A percentile compares a stretch with the other conserved stretches of the same genome.
Evolutionary conservation across 2,888 invertebrate genomes (phyloP).

Genomic region (Zaprionus bogoriensis): DNA sequence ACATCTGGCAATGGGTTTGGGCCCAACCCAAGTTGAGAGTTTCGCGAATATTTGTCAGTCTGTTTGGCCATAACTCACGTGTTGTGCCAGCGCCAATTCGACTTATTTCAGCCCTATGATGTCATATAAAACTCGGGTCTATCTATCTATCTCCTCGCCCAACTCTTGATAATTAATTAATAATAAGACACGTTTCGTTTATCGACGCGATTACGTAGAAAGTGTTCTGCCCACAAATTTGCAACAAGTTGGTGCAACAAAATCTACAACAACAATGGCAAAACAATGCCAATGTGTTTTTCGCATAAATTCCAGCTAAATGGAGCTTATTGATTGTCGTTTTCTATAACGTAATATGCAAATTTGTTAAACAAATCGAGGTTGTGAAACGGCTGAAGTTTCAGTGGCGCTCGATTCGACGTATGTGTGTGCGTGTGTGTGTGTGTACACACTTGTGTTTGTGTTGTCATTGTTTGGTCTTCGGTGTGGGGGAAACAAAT

Average conservation of each 20-base stretch:
- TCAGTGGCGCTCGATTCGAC: conserved; percentile 3
- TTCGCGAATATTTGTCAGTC: conserved; percentile 33
- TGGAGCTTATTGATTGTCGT: conserved; percentile 43
- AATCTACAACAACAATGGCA: neutral
- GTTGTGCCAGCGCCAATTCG: conserved; percentile 47
- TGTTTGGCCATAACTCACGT: conserved; percentile 68
- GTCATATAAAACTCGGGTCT: conserved; percentile 47
- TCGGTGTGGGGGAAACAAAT: neutral
- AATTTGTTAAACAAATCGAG: conserved; percentile 67
- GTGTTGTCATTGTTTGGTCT: conserved; percentile 1
- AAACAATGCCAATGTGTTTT: conserved; percentile 33
- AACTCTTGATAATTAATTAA: conserved; percentile 5
- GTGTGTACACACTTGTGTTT: neutral
- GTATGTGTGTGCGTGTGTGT: neutral
- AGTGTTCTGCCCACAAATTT: conserved; percentile 6
- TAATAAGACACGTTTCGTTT: conserved; percentile 38
- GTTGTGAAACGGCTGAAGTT: conserved; percentile 43
- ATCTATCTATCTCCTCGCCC: neutral
- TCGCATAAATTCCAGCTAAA: conserved; percentile 30
- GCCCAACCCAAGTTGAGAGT: conserved; percentile 60
- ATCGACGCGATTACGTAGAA: conserved; percentile 11
- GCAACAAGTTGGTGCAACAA: conserved; percentile 24
- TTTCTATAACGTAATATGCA: conserved; percentile 64
- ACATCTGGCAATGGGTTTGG: conserved; percentile 6
- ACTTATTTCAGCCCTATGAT: conserved; percentile 58